Conservation (phyloP, 2,797 vertebrate genomes). For the Malurus leucopterus region DNA sequence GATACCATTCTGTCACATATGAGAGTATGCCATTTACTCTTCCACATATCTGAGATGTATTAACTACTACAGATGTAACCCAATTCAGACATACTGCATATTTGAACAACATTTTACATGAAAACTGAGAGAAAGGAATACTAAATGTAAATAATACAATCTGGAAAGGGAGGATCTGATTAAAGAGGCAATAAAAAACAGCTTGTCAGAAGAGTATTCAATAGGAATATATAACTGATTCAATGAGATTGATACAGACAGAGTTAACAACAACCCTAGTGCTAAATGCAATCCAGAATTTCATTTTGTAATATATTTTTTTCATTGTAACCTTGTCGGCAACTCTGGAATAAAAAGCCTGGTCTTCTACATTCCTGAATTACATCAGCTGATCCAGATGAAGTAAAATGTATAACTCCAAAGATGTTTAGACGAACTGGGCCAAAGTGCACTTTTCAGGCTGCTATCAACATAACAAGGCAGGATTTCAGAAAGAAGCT, state of each 20-base stretch:
- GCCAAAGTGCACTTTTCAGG: neutral
- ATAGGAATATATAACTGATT: neutral
- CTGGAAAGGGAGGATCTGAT: neutral
- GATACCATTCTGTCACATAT: neutral
- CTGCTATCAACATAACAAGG: neutral
- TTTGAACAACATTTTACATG: neutral
- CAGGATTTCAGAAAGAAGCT: neutral
- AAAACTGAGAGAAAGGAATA: neutral
- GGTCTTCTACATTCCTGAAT: neutral
- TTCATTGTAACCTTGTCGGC: neutral
- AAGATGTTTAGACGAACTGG: neutral
- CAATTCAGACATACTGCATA: rapidly evolving
- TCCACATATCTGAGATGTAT: neutral
- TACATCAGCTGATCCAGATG: neutral
- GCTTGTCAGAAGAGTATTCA: neutral
- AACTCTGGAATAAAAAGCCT: slow-evolving; percentile 41
- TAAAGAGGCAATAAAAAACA: neutral
- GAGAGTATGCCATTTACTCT: neutral
- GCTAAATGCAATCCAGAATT: neutral
- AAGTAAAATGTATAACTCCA: neutral
- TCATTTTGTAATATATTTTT: neutral
- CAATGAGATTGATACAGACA: neutral
- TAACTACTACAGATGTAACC: neutral
- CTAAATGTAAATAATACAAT: neutral
- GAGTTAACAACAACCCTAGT: neutral